Evolutionary conservation across 1,140 invertebrate species (phyloP).

Genomic region (Cydia fagiglandana): DNA sequence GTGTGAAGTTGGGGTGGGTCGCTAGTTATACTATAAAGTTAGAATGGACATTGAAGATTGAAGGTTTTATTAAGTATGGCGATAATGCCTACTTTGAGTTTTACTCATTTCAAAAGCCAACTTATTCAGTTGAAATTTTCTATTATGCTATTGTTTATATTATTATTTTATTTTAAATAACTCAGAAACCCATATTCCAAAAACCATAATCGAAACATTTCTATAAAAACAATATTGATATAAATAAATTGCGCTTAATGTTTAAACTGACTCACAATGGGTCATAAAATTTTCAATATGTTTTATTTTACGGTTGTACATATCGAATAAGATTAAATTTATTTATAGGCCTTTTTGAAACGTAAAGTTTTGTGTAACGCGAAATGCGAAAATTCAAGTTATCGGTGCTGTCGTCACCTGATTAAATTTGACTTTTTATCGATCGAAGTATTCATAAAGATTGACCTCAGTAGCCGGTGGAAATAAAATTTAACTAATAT

Average conservation of each 20-base stretch:
- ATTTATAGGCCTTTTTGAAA: conserved; percentile 30
- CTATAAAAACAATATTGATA: conserved; percentile 10
- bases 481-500: neutral
- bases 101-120: too few relatives aligned
- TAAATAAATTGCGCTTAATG: conserved; percentile 33
- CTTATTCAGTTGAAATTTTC: too few relatives aligned
- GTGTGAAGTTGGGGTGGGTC: too few relatives aligned
- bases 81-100: too few relatives aligned
- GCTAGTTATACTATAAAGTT: too few relatives aligned
- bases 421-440: neutral
- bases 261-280: conserved; percentile 39
- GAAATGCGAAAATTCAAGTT: conserved; percentile 23
- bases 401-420: conserved; percentile 14
- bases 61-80: too few relatives aligned
- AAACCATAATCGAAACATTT: conserved; percentile 13
- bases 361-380: conserved; percentile 3
- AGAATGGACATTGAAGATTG: too few relatives aligned
- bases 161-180: conserved; percentile 23
- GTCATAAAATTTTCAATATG: conserved; percentile 47
- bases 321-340: conserved; percentile 38
- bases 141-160: neutral
- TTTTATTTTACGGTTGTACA: conserved; percentile 43
- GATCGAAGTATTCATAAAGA: neutral
- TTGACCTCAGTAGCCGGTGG: neutral
- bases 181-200: neutral